phyloP scores from a whole-genome alignment of 1,140 invertebrate species.

The Chlorops oryzae region DNA sequence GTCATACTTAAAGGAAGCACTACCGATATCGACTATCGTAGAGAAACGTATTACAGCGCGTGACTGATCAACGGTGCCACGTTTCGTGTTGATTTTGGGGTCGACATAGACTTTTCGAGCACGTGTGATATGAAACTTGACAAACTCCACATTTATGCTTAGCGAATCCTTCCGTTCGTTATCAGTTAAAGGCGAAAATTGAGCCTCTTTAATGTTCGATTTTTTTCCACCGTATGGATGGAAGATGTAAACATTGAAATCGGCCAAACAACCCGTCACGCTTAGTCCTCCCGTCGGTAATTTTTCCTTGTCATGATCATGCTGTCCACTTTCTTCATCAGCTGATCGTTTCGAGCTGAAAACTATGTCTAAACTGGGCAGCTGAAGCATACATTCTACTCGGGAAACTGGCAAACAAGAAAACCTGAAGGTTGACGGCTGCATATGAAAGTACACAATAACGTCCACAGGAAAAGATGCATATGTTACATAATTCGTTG shows the following conservation, averaged over 20 bases:
- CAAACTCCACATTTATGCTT: conserved; percentile 94
- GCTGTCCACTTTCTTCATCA: conserved; percentile 48
- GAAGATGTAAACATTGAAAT: conserved; percentile 96
- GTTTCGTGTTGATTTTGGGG: conserved; percentile 49
- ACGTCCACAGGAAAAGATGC: conserved; percentile 97
- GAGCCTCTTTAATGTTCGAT: conserved; percentile 70
- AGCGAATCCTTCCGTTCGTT: conserved; percentile 90
- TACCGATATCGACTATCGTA: conserved; percentile 92
- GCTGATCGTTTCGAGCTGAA: conserved; percentile 85
- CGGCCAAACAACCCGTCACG: conserved; percentile 88
- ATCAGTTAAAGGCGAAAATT: conserved; percentile 81
- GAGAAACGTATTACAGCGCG: conserved; percentile 84
- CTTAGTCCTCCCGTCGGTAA: conserved; percentile 46
- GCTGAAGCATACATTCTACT: conserved; percentile 92
- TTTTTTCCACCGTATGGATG: conserved; percentile 94
- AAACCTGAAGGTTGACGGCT: conserved; percentile 92
- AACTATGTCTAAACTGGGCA: conserved; percentile 90
- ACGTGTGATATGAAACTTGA: conserved; percentile 89
- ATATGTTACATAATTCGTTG: conserved; percentile 70
- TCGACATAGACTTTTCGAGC: conserved; percentile 78
- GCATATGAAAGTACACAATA: conserved; percentile 97
- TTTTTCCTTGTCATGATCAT: conserved; percentile 15
- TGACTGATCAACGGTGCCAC: conserved; percentile 51
- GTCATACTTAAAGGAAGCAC: conserved; percentile 98
- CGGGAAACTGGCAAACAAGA: conserved; percentile 91